Evolutionary conservation across 2,797 vertebrate species (phyloP), one percentile per base, ranked within the genome.

Genomic region (Microtus californicus): DNA sequence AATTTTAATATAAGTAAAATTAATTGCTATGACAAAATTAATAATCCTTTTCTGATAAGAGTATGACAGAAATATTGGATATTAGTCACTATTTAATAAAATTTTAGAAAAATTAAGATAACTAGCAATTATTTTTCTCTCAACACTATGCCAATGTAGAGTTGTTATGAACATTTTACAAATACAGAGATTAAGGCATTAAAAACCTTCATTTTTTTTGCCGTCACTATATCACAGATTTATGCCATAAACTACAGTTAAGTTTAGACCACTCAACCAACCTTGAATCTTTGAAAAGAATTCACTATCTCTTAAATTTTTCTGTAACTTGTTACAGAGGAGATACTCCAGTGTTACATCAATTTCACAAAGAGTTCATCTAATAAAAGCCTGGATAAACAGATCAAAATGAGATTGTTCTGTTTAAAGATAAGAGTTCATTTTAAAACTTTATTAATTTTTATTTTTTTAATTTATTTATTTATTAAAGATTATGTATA

Each of bases 61-160:
- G 37, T 69, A 59, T 31, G 40, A 23, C 2, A 83, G 34, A 77
- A 59, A 13, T 45, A 17, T 78, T 29, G 19, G 71, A 95, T 34
- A 48, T 45, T 73, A 14, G 17, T 43, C 12, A 23, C 48, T 91
- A 90, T 34, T 78, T 65, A 48, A 67, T 93, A 78, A 63, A 74
- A 37, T 67, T 81, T 83, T 87, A 77, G 7, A 76, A 54, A 54
- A 87, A 88, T 67, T 89, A 85, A 51, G 27, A 45, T 45, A 93
- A 4, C 45, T 90, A 67, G 15, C 13, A 71, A 82, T 87, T 93
- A n/a, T 81, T 81, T 81, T 65, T 67, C 8, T 23, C 76, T 45
- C 37, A 14, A 17, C 2, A n/a, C 21, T 80, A 1, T 34, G 61
- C 10, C 15, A 78, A 45, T 78, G 14, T 27, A 80, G 59, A 48